These are phyloP conservation scores for Rhopalosiphum maidis DNA, from an alignment of 1,140 invertebrate species.

Conservation along the genomic window DNA sequence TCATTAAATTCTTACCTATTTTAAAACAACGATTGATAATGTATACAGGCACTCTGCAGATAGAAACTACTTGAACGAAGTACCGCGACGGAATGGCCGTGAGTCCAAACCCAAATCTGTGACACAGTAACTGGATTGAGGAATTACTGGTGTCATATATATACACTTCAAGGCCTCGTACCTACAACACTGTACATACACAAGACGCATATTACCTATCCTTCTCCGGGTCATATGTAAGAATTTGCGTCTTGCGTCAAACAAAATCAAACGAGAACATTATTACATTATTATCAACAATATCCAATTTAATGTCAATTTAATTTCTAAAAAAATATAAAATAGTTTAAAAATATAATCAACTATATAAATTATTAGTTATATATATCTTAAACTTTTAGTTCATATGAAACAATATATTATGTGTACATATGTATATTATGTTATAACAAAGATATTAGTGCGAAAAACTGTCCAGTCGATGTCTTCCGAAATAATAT, in stretches of 20 bases:
- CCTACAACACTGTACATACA: neutral
- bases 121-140: neutral
- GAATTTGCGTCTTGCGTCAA: neutral
- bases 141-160: neutral
- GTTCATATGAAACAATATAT: neutral
- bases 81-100: slow-evolving; percentile 9
- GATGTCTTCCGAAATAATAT: neutral
- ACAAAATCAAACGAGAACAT: neutral
- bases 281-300: neutral
- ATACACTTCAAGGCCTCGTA: neutral
- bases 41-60: neutral
- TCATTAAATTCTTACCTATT: neutral
- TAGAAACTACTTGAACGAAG: neutral
- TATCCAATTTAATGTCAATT: neutral
- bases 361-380: neutral
- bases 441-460: too few relatives aligned
- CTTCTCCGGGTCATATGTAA: neutral
- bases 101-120: neutral
- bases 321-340: neutral
- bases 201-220: neutral
- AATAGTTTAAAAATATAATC: neutral
- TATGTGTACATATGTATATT: neutral
- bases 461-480: neutral
- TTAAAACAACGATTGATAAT: neutral
- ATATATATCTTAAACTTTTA: too few relatives aligned